Conservation (phyloP, 2,888 invertebrate species). For the Lasius fuliginosus region DNA sequence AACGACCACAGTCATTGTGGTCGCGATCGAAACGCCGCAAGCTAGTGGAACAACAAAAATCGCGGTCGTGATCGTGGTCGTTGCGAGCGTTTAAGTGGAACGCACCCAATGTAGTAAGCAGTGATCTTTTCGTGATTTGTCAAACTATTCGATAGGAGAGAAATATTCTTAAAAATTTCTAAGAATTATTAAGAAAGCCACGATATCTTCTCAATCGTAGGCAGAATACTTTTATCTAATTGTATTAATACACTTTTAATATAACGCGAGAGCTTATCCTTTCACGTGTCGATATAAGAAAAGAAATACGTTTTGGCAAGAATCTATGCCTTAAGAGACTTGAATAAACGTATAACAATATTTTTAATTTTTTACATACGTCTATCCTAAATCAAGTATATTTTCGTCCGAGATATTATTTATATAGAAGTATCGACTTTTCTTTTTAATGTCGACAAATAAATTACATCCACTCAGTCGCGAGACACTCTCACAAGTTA, state of each 20-base stretch:
- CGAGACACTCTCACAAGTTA: slow-evolving; percentile 18
- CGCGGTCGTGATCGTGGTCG: too few relatives aligned
- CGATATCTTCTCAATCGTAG: not conserved
- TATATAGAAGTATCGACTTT: not conserved
- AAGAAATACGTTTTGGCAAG: slow-evolving; percentile 22
- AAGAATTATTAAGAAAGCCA: not conserved
- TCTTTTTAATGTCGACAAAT: slow-evolving; percentile 6
- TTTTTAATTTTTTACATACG: too few relatives aligned
- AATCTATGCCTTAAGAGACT: slow-evolving; percentile 44
- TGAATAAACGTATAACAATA: not conserved
- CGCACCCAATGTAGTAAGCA: slow-evolving; percentile 48
- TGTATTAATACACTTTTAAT: slow-evolving; percentile 8
- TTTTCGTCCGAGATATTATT: slow-evolving; percentile 18
- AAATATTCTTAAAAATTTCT: not conserved
- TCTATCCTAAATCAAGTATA: slow-evolving; percentile 15
- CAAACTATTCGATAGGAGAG: not conserved
- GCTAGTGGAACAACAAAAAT: too few relatives aligned
- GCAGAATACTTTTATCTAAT: slow-evolving; percentile 1
- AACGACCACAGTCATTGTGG: too few relatives aligned
- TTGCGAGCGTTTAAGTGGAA: too few relatives aligned
- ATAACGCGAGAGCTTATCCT: not conserved
- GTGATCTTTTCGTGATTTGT: slow-evolving; percentile 30
- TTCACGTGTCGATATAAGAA: not conserved
- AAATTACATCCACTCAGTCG: slow-evolving; percentile 32
- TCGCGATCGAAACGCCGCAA: too few relatives aligned